Conservation (phyloP, 2,888 invertebrate species). For the Pomacea canaliculata region DNA sequence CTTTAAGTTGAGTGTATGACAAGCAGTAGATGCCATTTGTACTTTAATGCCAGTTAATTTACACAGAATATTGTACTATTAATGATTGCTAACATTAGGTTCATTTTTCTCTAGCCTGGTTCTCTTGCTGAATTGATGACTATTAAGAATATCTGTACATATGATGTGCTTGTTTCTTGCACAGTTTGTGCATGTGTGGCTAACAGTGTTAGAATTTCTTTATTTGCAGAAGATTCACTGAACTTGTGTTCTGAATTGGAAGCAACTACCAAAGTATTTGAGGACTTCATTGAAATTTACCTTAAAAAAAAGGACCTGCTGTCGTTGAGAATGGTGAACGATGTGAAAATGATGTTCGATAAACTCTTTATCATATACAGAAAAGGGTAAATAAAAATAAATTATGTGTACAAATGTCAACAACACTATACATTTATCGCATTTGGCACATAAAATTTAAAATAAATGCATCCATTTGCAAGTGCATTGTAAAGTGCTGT, state of each 20-base stretch:
- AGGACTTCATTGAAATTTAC: constrained; percentile 26
- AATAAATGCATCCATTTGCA: background rate
- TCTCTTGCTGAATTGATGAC: no score
- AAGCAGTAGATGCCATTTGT: no score
- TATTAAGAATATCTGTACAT: background rate
- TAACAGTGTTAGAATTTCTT: background rate
- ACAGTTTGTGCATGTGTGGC: background rate
- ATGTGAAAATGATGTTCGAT: constrained; percentile 33
- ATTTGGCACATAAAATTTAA: background rate
- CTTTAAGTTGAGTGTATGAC: no score
- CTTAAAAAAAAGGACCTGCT: constrained; percentile 9
- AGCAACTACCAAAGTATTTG: constrained; percentile 24
- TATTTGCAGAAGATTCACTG: constrained; percentile 21
- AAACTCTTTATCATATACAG: constrained; percentile 23
- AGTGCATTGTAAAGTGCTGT: no score
- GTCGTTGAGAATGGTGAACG: constrained; percentile 30
- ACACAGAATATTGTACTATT: no score
- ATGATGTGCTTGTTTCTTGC: background rate
- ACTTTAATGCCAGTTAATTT: no score
- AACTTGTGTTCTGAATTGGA: constrained; percentile 21
- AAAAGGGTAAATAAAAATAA: constrained; percentile 25
- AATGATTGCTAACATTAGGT: no score
- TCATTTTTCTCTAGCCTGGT: no score
- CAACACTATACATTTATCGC: background rate
- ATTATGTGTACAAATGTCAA: background rate